Evolutionary conservation across 2,113 vertebrate genomes (phyloP).

Genomic region (Thunnus thynnus): DNA sequence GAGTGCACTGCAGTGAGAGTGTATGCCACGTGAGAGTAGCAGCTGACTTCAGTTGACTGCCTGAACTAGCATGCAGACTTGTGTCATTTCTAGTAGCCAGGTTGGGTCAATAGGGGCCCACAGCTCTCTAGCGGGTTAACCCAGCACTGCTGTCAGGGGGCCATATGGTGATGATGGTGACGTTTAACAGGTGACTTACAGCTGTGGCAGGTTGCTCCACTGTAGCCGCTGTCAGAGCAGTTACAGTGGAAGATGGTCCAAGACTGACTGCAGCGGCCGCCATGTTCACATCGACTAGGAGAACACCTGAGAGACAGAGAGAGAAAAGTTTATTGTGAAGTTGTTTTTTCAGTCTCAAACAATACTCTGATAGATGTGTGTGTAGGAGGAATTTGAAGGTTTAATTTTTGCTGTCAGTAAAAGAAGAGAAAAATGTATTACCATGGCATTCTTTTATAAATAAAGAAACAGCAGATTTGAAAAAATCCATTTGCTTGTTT

Average conservation of each 20-base stretch:
- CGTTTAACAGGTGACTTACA: slow-evolving; percentile 76
- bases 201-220: slow-evolving; percentile 92
- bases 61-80: too few relatives aligned
- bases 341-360: not conserved
- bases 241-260: slow-evolving; percentile 94
- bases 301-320: slow-evolving; percentile 85
- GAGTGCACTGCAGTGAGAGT: not conserved
- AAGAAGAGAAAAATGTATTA: not conserved
- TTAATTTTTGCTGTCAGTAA: not conserved
- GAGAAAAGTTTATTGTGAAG: not conserved
- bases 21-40: not conserved
- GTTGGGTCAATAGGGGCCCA: not conserved
- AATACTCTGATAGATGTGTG: not conserved
- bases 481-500: slow-evolving; percentile 33
- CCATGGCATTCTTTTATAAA: not conserved
- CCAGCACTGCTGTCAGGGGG: not conserved
- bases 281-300: slow-evolving; percentile 95
- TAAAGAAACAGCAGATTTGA: slow-evolving; percentile 24
- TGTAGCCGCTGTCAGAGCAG: slow-evolving; percentile 91
- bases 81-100: too few relatives aligned
- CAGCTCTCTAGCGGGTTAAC: not conserved
- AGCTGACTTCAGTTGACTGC: not conserved
- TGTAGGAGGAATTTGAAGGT: not conserved
- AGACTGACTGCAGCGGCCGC: slow-evolving; percentile 92
- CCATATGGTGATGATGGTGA: not conserved